Percentiles rank a stretch among this genome's conserved stretches.
phyloP scores from a whole-genome alignment of 2,888 invertebrate genomes.

The Ptychoptera contaminata region DNA sequence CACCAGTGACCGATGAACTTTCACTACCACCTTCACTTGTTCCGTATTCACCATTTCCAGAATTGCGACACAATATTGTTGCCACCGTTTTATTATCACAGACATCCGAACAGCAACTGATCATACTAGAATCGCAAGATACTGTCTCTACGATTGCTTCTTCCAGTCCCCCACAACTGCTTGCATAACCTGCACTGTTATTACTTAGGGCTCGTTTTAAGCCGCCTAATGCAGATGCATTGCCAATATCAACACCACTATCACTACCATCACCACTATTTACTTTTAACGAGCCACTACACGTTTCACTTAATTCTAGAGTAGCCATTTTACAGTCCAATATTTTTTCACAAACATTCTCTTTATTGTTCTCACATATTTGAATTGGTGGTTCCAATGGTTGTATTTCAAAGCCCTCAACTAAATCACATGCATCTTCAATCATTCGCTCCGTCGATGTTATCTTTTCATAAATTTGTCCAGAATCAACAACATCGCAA shows the following conservation, averaged over 20 bases:
- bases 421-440: too few species aligned
- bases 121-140: constrained; percentile 63
- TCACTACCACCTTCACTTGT: constrained; percentile 62
- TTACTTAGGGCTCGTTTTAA: constrained; percentile 38
- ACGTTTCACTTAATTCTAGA: too few species aligned
- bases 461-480: too few species aligned
- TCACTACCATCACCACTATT: constrained; percentile 48
- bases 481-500: too few species aligned
- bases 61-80: constrained; percentile 10
- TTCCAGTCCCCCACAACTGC: constrained; percentile 40
- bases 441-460: too few species aligned
- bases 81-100: constrained; percentile 37
- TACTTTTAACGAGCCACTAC: too few species aligned
- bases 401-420: too few species aligned
- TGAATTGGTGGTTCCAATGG: too few species aligned
- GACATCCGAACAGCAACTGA: constrained; percentile 56
- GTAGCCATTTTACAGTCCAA: too few species aligned
- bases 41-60: constrained; percentile 23
- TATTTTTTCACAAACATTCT: too few species aligned
- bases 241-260: constrained; percentile 59
- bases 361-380: too few species aligned
- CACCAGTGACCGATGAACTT: constrained; percentile 52
- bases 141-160: constrained; percentile 40
- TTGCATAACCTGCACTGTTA: constrained; percentile 48
- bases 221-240: constrained; percentile 26